Evolutionary conservation across 2,888 invertebrate species (phyloP), one percentile per base, ranked within the genome.

Genomic region (Drosophila leonis): DNA sequence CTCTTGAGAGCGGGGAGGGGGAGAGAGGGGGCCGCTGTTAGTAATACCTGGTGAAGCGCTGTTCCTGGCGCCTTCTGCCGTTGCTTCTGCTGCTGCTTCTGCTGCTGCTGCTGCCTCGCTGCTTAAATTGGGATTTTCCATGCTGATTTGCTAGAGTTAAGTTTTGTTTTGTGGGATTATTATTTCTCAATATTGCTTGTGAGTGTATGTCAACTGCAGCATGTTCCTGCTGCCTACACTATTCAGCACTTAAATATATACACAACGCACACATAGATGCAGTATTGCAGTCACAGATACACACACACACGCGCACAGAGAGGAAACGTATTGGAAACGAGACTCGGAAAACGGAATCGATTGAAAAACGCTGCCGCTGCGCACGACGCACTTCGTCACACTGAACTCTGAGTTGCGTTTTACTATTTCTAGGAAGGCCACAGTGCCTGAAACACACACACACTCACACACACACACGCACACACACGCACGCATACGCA

Each of bases 391-490:
- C 91, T 90, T 84, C 80, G 80, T 79, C 85, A 85, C 78, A 92
- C 91, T 91, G 84, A 80, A 87, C 83, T 84, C 78, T 74, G 84
- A 78, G 78, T 85, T 85, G 83, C 80, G 87, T 90, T 91, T 86
- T 82, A 91, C 90, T 85, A 90, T 89, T 91, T 90, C 90, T 88
- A 88, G 89, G 91, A 92, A 91, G 83, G 83, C 82, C 87, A 72
- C 80, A 81, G 74, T 67, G 77, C 67, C 61, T 63, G 51, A 56
- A 68, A 68, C 59, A 46, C 49, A 55, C 49, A 76, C 48, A 52
- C 46, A 55, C 41, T 18, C 24, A 57, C 63, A 65, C 27, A 63
- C 48, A 20, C 35, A 29, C 35, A 35, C 61, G 24, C 57, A 31
- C 31, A 48, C 29, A 59, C 39, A 39, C 55, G 31, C 15, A 46